phyloP scores from a whole-genome alignment of 2,113 vertebrate species.

The Macrotus californicus region DNA sequence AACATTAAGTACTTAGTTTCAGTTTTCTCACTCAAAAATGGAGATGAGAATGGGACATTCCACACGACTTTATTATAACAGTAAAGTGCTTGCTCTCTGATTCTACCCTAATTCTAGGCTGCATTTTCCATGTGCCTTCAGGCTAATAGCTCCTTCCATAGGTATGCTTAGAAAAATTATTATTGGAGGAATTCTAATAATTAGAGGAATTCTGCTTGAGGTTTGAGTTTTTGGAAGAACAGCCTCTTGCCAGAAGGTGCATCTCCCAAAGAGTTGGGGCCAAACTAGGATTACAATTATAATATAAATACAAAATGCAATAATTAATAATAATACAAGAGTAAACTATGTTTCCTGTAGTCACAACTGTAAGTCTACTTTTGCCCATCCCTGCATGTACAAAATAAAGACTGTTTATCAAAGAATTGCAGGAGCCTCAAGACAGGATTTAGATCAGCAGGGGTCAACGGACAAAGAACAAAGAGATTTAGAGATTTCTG shows the following conservation, averaged over 20 bases:
- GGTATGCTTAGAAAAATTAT: background rate
- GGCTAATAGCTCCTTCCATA: background rate
- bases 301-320: too few species aligned
- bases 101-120: background rate
- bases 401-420: background rate
- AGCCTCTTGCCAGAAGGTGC: background rate
- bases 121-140: background rate
- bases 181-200: background rate
- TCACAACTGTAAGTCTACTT: too few species aligned
- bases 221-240: background rate
- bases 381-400: background rate
- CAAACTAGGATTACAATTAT: too few species aligned
- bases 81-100: background rate
- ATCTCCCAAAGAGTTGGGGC: background rate
- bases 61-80: background rate
- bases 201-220: background rate
- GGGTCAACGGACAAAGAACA: background rate
- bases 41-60: background rate
- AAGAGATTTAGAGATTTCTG: background rate
- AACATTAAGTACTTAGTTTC: background rate
- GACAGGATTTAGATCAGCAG: background rate
- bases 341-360: too few species aligned
- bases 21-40: background rate
- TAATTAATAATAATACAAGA: too few species aligned
- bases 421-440: background rate